Conservation (phyloP, 2,113 vertebrate species). For the Artemisiospiza belli region DNA sequence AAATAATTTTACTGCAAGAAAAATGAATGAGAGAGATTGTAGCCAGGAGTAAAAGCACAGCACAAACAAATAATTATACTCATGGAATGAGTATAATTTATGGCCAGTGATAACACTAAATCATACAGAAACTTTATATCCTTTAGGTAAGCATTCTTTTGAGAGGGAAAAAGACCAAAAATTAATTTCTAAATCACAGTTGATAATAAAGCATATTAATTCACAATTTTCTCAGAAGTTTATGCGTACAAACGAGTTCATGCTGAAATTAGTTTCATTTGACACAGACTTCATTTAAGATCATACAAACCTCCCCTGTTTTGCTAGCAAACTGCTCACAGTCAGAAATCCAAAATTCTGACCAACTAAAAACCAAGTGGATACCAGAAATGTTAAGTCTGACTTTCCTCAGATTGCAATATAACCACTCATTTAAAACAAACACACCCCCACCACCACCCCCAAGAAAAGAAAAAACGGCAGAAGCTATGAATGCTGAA, state of each 20-base stretch:
- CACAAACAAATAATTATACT: constrained; percentile 19
- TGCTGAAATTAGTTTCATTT: constrained; percentile 54
- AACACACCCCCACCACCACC: neutral
- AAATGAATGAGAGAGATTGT: constrained; percentile 46
- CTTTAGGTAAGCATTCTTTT: constrained; percentile 33
- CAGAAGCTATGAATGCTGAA: constrained; percentile 36
- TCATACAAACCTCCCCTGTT: constrained; percentile 29
- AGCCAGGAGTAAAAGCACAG: constrained; percentile 17
- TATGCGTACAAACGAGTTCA: neutral
- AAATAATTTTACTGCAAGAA: constrained; percentile 92
- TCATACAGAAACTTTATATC: neutral
- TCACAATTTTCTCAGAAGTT: neutral
- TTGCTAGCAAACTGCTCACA: neutral
- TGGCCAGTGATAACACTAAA: neutral
- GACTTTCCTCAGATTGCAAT: neutral
- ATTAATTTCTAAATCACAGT: constrained; percentile 7
- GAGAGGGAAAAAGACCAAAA: neutral
- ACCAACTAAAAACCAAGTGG: neutral
- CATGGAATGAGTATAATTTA: neutral
- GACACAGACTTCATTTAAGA: neutral
- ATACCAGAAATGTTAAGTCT: neutral
- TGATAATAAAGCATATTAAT: constrained; percentile 40
- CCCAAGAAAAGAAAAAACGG: neutral
- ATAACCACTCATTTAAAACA: neutral
- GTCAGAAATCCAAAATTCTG: constrained; percentile 24